These are phyloP conservation scores for Phrixothrix hirtus DNA, from an alignment of 2,888 invertebrate species.

Conservation along the genomic window DNA sequence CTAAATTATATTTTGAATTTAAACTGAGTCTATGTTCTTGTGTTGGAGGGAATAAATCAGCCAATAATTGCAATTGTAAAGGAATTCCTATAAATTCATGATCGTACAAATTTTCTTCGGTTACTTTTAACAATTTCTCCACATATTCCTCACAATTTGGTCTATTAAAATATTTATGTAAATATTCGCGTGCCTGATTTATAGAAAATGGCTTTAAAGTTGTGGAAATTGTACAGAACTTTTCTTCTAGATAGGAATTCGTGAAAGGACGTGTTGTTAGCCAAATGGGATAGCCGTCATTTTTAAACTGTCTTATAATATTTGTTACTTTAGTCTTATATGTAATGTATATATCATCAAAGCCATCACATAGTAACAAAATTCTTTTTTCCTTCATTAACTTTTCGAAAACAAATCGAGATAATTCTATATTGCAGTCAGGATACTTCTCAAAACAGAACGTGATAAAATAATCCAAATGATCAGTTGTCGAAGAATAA, in stretches of 20 bases:
- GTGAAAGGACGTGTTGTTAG: conserved; percentile 12
- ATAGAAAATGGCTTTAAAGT: conserved; percentile 1
- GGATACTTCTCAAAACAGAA: neutral
- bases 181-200: conserved; percentile 1
- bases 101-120: conserved; percentile 4
- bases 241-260: neutral
- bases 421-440: neutral
- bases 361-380: conserved; percentile 11
- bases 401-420: neutral
- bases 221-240: conserved; percentile 2
- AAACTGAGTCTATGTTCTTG: neutral
- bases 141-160: neutral
- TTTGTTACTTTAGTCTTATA: conserved; percentile 7
- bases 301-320: neutral
- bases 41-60: neutral
- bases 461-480: neutral
- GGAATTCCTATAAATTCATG: conserved; percentile 6
- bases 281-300: conserved; percentile 2
- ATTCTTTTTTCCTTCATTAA: conserved; percentile 3
- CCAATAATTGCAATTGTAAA: conserved; percentile 6
- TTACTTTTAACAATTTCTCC: neutral
- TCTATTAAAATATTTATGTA: conserved; percentile 8
- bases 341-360: conserved; percentile 10
- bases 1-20: neutral
- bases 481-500: too few species aligned